phyloP scores from a whole-genome alignment of 92 coral and sea anemone species.

The Actinernus sp. region DNA sequence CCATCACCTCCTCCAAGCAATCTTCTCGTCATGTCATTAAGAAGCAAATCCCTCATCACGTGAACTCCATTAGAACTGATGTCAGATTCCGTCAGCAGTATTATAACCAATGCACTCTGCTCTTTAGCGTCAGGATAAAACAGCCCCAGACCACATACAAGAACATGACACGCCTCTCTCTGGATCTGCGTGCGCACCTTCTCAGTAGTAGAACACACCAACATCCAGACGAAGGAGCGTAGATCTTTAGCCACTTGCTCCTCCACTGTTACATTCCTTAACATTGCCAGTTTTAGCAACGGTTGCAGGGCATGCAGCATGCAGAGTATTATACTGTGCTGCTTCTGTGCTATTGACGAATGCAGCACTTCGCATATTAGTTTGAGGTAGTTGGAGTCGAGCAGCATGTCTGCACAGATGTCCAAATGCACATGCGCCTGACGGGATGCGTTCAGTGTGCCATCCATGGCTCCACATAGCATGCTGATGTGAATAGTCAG shows the following conservation, averaged over 20 bases:
- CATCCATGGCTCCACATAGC: conserved; percentile 60
- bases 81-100: conserved; percentile 67
- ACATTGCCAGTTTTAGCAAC: conserved; percentile 36
- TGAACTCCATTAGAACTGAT: conserved; percentile 37
- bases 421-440: conserved; percentile 6
- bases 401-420: background rate
- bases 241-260: conserved; percentile 49
- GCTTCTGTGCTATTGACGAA: conserved; percentile 46
- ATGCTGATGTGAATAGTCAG: conserved; percentile 60
- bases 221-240: conserved; percentile 59
- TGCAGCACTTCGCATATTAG: conserved; percentile 56
- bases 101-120: conserved; percentile 81
- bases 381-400: conserved; percentile 40
- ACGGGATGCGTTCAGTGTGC: conserved; percentile 37
- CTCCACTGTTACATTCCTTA: conserved; percentile 23
- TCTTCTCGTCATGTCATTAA: conserved; percentile 49
- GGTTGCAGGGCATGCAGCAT: conserved; percentile 75
- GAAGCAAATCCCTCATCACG: conserved; percentile 52
- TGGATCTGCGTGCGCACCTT: conserved; percentile 42
- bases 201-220: conserved; percentile 36
- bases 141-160: conserved; percentile 65
- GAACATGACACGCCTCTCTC: conserved; percentile 63
- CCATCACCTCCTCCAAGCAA: background rate
- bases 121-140: conserved; percentile 74
- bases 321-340: conserved; percentile 36